phyloP scores from a whole-genome alignment of 2,888 invertebrate genomes.

The Odontocolon sp. region DNA sequence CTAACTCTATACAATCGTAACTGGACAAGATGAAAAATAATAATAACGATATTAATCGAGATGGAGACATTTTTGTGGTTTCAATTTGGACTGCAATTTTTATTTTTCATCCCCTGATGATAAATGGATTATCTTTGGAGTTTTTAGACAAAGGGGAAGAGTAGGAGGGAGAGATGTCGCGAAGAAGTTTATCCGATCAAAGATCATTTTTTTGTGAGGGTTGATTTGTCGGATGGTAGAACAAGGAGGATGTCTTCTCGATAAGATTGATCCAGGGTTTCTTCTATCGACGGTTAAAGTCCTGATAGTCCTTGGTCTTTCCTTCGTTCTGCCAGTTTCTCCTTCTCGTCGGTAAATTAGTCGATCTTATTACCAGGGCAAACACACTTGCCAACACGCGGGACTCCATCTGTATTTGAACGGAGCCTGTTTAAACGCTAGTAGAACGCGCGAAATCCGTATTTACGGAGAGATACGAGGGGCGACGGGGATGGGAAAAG shows the following conservation, averaged over 20 bases:
- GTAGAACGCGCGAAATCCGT: conserved; percentile 77
- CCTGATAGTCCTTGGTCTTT: not conserved
- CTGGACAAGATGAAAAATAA: conserved; percentile 24
- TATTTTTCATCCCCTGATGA: conserved; percentile 23
- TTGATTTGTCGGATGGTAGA: not conserved
- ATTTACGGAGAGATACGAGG: conserved; percentile 76
- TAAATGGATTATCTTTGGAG: conserved; percentile 11
- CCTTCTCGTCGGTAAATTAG: conserved; percentile 74
- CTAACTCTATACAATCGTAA: conserved; percentile 7
- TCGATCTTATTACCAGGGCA: conserved; percentile 77
- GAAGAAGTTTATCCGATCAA: not conserved
- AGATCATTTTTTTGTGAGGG: not conserved
- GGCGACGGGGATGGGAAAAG: conserved; percentile 1
- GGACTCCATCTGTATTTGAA: conserved; percentile 80
- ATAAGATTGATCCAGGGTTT: conserved; percentile 17
- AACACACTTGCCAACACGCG: conserved; percentile 69
- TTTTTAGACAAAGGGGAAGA: not conserved
- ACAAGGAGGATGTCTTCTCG: not conserved
- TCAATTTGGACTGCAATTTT: conserved; percentile 30
- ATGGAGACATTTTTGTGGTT: not conserved
- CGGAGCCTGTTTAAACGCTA: conserved; percentile 78
- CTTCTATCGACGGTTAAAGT: conserved; percentile 10
- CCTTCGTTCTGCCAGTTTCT: conserved; percentile 3
- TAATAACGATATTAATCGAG: conserved; percentile 1
- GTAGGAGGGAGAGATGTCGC: not conserved